phyloP scores from a whole-genome alignment of 2,888 invertebrate species.

The Diarsia rubi region DNA sequence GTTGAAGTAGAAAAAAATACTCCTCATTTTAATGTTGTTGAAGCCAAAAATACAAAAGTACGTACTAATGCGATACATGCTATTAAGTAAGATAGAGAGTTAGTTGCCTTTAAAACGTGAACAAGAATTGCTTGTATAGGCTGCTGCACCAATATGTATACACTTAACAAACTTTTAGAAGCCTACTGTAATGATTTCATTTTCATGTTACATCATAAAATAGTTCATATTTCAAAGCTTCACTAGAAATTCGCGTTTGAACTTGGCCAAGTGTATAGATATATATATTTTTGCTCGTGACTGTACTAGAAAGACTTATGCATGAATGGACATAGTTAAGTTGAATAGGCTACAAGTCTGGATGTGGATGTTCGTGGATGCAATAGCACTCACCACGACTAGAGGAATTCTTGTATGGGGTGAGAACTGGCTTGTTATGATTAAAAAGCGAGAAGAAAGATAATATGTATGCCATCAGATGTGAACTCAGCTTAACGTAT shows the following conservation, averaged over 20 bases:
- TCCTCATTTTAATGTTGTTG: background rate
- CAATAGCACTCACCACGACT: conserved; percentile 48
- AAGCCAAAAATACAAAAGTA: background rate
- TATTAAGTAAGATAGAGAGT: background rate
- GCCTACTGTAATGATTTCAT: too few species aligned
- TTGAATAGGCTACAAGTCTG: conserved; percentile 22
- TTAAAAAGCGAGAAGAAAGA: background rate
- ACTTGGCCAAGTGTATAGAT: too few species aligned
- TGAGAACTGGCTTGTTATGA: conserved; percentile 1
- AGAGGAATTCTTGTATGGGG: background rate
- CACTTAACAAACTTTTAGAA: too few species aligned
- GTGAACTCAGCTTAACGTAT: background rate
- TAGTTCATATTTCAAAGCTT: too few species aligned
- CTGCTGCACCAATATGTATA: too few species aligned
- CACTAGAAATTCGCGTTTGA: too few species aligned
- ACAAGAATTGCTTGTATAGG: conserved; percentile 29
- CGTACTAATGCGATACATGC: background rate
- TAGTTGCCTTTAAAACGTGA: background rate
- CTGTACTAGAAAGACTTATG: background rate
- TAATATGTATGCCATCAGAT: background rate
- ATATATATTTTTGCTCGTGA: too few species aligned
- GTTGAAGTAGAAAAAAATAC: background rate
- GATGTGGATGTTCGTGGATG: conserved; percentile 18
- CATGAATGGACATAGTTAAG: conserved; percentile 28
- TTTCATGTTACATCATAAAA: too few species aligned